Percentiles rank a stretch among this genome's conserved stretches.
Conservation (phyloP, 2,888 invertebrate genomes). For the Galerucella nymphaeae region DNA sequence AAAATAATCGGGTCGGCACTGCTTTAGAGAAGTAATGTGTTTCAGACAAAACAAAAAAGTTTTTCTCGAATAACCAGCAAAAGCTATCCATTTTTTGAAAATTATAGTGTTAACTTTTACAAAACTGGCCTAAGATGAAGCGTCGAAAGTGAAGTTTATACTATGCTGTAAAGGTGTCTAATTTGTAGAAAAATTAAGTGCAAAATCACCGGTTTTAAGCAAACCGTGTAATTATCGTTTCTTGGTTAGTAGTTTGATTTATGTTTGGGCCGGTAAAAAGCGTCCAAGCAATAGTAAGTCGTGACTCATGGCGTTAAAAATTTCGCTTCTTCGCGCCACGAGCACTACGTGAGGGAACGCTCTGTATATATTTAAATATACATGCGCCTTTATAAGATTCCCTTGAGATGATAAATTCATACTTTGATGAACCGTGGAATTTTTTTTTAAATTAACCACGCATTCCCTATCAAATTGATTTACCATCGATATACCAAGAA, state of each 20-base stretch:
- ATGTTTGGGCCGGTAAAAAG: constrained; percentile 37
- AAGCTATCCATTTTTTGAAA: neutral
- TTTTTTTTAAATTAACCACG: neutral
- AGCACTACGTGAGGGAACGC: constrained; percentile 35
- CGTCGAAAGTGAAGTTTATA: constrained; percentile 36
- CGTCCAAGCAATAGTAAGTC: constrained; percentile 31
- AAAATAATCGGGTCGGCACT: too few relatives aligned
- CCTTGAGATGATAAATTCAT: constrained; percentile 12
- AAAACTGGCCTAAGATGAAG: constrained; percentile 19
- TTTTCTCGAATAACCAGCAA: too few relatives aligned
- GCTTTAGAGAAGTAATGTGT: too few relatives aligned
- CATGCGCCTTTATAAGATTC: constrained; percentile 20
- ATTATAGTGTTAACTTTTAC: neutral
- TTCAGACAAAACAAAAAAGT: too few relatives aligned
- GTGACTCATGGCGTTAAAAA: constrained; percentile 43
- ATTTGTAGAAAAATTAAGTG: constrained; percentile 32
- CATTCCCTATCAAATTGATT: constrained; percentile 16
- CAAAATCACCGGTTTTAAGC: constrained; percentile 38
- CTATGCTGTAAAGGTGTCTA: constrained; percentile 31
- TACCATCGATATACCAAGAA: too few relatives aligned
- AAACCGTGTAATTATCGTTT: constrained; percentile 44
- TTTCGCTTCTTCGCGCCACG: constrained; percentile 37
- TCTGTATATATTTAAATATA: constrained; percentile 29
- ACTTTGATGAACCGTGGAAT: constrained; percentile 23
- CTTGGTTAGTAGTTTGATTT: constrained; percentile 45